Evolutionary conservation across 1,140 invertebrate species (phyloP).

Genomic region (Drosophila biarmipes): DNA sequence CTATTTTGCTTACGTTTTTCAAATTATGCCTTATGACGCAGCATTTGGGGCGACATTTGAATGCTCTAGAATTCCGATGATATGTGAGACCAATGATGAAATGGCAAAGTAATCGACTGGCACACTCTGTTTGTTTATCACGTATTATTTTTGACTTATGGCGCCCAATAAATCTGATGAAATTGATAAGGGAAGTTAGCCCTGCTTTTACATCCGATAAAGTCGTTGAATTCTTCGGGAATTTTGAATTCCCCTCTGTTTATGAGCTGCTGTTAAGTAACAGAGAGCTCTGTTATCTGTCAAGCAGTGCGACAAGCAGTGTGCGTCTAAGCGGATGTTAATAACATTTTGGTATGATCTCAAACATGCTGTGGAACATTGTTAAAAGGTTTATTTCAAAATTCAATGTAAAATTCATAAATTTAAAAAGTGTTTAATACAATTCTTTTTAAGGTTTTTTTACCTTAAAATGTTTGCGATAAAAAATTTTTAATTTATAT

Average conservation of each 20-base stretch:
- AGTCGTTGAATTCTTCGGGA: slow-evolving; percentile 17
- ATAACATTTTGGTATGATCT: slow-evolving; percentile 8
- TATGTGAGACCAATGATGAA: slow-evolving; percentile 27
- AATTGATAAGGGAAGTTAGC: slow-evolving; percentile 33
- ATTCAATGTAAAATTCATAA: not conserved
- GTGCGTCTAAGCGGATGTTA: slow-evolving; percentile 15
- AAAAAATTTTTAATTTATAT: too few relatives aligned
- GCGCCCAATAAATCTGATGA: slow-evolving; percentile 34
- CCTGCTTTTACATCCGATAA: slow-evolving; percentile 27
- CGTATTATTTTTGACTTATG: not conserved
- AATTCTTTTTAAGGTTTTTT: too few relatives aligned
- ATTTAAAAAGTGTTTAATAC: not conserved
- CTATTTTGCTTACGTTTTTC: slow-evolving; percentile 63
- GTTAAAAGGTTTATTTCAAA: slow-evolving; percentile 1
- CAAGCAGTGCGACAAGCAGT: slow-evolving; percentile 56
- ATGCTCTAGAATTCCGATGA: slow-evolving; percentile 24
- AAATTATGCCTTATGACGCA: slow-evolving; percentile 47
- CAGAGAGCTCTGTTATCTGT: not conserved
- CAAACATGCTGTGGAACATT: not conserved
- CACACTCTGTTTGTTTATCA: slow-evolving; percentile 13
- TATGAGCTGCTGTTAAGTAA: slow-evolving; percentile 2
- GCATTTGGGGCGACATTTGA: slow-evolving; percentile 25
- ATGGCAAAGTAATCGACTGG: slow-evolving; percentile 20
- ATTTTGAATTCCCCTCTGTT: slow-evolving; percentile 1
- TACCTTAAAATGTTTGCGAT: too few relatives aligned